These are phyloP conservation scores for Amblyopsis hoosieri DNA, from an alignment of 2,797 vertebrate genomes.

Conservation along the genomic window DNA sequence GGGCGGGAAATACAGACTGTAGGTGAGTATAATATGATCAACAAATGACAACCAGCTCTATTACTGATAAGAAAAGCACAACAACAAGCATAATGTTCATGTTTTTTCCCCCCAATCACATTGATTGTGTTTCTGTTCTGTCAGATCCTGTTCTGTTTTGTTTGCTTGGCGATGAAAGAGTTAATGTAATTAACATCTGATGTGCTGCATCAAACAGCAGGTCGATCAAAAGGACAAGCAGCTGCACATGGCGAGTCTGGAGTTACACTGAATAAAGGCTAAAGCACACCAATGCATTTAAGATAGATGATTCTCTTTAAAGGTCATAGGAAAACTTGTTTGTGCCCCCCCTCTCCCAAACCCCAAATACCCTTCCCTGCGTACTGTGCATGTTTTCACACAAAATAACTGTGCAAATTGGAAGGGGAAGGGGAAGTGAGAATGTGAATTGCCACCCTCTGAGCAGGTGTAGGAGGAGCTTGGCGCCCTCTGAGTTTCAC, in stretches of 20 bases:
- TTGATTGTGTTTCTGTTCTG: conserved; percentile 24
- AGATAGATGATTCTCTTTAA: background rate
- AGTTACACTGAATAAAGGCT: background rate
- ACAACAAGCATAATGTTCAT: background rate
- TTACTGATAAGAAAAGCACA: background rate
- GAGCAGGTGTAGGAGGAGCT: too few relatives aligned
- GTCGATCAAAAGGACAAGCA: conserved; percentile 48
- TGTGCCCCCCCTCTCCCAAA: too few relatives aligned
- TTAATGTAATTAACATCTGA: conserved; percentile 34
- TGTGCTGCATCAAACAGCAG: conserved; percentile 53
- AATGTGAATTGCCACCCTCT: too few relatives aligned
- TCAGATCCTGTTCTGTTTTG: conserved; percentile 38
- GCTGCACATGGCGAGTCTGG: background rate
- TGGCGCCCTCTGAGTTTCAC: too few relatives aligned
- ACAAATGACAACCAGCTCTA: background rate
- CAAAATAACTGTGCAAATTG: too few relatives aligned
- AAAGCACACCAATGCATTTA: background rate
- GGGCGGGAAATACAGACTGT: background rate
- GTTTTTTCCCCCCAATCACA: conserved; percentile 3
- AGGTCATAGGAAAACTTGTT: background rate
- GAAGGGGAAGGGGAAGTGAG: too few relatives aligned
- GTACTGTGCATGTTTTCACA: too few relatives aligned
- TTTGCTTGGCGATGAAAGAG: conserved; percentile 64
- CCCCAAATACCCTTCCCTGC: too few relatives aligned
- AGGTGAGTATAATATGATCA: background rate